Percentiles rank a stretch among this genome's conserved stretches.
Conservation (phyloP, 2,797 vertebrate genomes). For the Alca torda region DNA sequence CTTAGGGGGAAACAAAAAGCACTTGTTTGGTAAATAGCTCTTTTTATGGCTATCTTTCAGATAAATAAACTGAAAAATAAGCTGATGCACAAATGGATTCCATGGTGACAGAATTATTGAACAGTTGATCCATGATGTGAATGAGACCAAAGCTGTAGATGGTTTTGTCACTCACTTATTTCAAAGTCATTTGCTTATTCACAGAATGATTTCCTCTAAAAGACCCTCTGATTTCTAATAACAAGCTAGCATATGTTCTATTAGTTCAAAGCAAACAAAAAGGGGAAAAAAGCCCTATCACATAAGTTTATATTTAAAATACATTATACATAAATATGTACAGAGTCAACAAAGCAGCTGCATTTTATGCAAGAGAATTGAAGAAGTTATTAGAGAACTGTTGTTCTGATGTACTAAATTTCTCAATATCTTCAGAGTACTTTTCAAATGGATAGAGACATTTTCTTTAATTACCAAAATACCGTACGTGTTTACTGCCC, state of each 20-base stretch:
- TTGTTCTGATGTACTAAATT: neutral
- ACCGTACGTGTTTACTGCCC: neutral
- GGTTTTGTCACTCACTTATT: neutral
- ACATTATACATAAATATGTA: neutral
- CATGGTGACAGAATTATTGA: neutral
- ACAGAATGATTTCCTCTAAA: conserved; percentile 13
- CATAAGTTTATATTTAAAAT: neutral
- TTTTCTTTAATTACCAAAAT: neutral
- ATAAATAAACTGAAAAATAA: neutral
- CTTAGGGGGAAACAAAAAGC: neutral
- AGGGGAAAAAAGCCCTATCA: neutral
- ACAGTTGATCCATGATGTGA: neutral
- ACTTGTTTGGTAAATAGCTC: neutral
- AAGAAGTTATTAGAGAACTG: neutral
- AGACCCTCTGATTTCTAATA: conserved; percentile 35
- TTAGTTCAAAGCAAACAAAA: conserved; percentile 57
- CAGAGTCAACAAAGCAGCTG: neutral
- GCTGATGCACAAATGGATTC: neutral
- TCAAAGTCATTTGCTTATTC: neutral
- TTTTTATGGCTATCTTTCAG: neutral
- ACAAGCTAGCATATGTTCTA: conserved; percentile 15
- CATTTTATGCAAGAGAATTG: neutral
- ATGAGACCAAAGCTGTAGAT: neutral
- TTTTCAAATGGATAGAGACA: neutral
- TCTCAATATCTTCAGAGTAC: neutral